A percentile compares a stretch with the other conserved stretches of the same genome.
Conservation (phyloP, 1,140 invertebrate species). For the Hycleus phaleratus region DNA sequence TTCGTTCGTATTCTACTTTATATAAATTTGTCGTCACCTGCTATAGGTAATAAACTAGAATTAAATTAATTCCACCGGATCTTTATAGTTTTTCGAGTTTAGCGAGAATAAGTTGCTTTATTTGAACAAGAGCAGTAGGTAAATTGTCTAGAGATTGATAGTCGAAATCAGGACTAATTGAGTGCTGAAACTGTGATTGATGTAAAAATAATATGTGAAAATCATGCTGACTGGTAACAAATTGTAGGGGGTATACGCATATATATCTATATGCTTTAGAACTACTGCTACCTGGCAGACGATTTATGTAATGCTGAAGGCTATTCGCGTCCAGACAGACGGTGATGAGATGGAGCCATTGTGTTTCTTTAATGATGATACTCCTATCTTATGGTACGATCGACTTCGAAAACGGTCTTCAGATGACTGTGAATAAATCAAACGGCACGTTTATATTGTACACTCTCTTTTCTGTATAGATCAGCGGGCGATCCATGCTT, state of each 20-base stretch:
- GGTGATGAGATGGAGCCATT: slow-evolving; percentile 13
- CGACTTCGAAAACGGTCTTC: slow-evolving; percentile 13
- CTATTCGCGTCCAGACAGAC: slow-evolving; percentile 10
- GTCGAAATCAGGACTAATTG: slow-evolving; percentile 30
- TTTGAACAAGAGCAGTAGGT: not conserved
- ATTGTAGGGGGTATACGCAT: slow-evolving; percentile 27
- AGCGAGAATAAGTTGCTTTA: too few species aligned
- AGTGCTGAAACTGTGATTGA: slow-evolving; percentile 37
- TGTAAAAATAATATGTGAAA: slow-evolving; percentile 40
- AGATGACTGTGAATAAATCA: slow-evolving; percentile 13
- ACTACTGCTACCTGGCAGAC: slow-evolving; percentile 1
- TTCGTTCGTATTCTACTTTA: too few species aligned
- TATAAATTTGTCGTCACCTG: too few species aligned
- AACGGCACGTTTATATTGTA: slow-evolving; percentile 1
- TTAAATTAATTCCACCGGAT: too few species aligned
- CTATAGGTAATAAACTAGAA: too few species aligned
- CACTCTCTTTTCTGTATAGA: too few species aligned
- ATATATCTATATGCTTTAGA: slow-evolving; percentile 13
- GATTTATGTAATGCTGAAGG: slow-evolving; percentile 20
- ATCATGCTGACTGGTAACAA: slow-evolving; percentile 36
- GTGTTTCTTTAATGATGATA: slow-evolving; percentile 20
- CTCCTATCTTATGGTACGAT: slow-evolving; percentile 18
- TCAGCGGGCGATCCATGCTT: too few species aligned
- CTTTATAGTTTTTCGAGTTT: too few species aligned
- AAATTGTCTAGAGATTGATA: slow-evolving; percentile 30